phyloP scores from a whole-genome alignment of 2,113 vertebrate genomes.

The Malurus cyaneus region DNA sequence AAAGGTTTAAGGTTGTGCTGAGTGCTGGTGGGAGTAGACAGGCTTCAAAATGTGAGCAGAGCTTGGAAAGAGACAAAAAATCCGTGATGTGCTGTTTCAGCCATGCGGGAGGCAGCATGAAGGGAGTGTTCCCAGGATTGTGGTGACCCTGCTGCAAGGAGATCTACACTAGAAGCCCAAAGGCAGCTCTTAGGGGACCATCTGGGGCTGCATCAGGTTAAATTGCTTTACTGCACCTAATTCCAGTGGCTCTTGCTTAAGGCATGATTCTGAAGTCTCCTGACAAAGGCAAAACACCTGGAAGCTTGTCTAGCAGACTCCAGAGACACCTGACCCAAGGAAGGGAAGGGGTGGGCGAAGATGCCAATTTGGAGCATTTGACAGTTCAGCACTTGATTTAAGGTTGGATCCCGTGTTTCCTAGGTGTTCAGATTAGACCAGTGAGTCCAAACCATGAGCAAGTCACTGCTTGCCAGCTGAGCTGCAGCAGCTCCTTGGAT shows the following conservation, averaged over 20 bases:
- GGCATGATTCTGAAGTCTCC: neutral
- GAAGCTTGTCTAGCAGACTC: neutral
- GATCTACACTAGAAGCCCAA: neutral
- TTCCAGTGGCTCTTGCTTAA: neutral
- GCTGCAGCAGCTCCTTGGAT: neutral
- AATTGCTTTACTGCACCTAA: neutral
- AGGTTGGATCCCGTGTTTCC: neutral
- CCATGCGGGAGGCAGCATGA: neutral
- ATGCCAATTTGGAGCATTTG: neutral
- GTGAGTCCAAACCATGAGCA: neutral
- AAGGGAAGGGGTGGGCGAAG: neutral
- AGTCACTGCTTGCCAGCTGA: neutral
- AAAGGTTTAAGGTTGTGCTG: neutral
- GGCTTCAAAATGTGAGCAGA: neutral
- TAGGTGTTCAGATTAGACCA: neutral
- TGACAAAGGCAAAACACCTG: neutral
- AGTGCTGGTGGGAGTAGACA: neutral
- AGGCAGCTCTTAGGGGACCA: neutral
- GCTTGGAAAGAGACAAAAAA: neutral
- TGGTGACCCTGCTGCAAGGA: rapidly evolving
- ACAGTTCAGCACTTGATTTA: neutral
- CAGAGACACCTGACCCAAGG: neutral
- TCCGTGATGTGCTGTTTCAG: neutral
- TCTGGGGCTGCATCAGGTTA: neutral
- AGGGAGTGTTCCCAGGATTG: neutral